These are phyloP conservation scores for Drosophila yooni DNA, from an alignment of 2,888 invertebrate species.

Conservation along the genomic window DNA sequence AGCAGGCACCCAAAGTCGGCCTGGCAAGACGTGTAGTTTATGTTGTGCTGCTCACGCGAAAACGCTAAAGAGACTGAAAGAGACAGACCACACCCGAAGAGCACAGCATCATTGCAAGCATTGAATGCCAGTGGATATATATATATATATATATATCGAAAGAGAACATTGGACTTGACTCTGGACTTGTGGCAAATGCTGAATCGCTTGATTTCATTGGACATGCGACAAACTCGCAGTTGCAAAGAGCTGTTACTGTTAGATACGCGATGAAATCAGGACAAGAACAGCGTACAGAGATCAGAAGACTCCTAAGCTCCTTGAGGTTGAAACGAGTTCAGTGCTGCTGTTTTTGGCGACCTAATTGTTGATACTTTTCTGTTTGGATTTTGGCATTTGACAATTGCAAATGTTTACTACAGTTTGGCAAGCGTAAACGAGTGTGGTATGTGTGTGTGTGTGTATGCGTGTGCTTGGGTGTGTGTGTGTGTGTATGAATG, in stretches of 20 bases:
- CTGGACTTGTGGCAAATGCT: conserved; percentile 26
- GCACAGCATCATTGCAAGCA: not conserved
- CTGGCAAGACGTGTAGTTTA: conserved; percentile 46
- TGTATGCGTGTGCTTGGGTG: not conserved
- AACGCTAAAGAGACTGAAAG: conserved; percentile 2
- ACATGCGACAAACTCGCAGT: conserved; percentile 47
- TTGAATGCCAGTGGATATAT: conserved; percentile 15
- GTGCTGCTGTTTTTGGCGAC: conserved; percentile 2
- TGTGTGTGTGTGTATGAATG: not conserved
- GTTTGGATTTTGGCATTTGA: conserved; percentile 11
- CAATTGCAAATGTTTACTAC: conserved; percentile 27
- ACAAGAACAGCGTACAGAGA: conserved; percentile 21
- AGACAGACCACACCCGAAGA: conserved; percentile 3
- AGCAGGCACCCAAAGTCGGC: conserved; percentile 57
- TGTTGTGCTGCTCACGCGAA: conserved; percentile 25
- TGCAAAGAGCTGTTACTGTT: conserved; percentile 29
- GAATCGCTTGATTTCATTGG: conserved; percentile 38
- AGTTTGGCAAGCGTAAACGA: conserved; percentile 21
- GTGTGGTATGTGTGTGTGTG: not conserved
- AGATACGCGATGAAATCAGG: conserved; percentile 28
- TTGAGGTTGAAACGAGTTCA: conserved; percentile 45
- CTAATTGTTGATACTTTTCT: conserved; percentile 16
- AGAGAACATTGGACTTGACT: conserved; percentile 23
- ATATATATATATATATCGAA: not conserved
- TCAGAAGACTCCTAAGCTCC: conserved; percentile 28